Evolutionary conservation across 2,113 vertebrate species (phyloP).

Genomic region (Spea bombifrons): DNA sequence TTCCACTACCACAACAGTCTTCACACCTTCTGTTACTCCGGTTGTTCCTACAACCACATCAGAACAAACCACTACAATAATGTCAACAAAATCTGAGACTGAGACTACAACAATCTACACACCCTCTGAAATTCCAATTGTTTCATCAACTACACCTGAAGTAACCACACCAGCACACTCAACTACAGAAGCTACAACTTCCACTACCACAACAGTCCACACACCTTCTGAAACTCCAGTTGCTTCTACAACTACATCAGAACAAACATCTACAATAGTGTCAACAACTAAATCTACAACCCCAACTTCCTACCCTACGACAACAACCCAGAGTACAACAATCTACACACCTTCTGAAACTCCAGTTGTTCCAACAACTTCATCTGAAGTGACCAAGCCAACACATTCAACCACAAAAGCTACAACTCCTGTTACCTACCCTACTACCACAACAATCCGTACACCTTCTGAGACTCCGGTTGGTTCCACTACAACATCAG

Average conservation of each 20-base stretch:
- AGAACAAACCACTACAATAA: not conserved
- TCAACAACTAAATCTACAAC: too few species aligned
- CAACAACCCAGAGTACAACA: conserved; percentile 40
- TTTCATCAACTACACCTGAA: too few species aligned
- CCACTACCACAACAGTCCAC: too few species aligned
- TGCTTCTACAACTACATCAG: too few species aligned
- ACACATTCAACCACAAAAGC: not conserved
- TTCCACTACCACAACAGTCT: not conserved
- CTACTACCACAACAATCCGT: not conserved
- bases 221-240: too few species aligned
- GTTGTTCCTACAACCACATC: not conserved
- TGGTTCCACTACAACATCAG: not conserved
- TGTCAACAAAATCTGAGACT: not conserved
- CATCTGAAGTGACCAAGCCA: not conserved
- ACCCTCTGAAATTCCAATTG: not conserved
- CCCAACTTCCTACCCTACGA: too few species aligned
- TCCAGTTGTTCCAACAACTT: not conserved
- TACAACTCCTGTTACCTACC: not conserved
- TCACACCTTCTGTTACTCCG: not conserved
- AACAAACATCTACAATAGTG: too few species aligned
- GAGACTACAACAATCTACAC: conserved; percentile 2
- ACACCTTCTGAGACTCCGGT: not conserved
- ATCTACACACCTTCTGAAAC: not conserved
- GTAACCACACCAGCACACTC: not conserved
- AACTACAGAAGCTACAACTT: not conserved